A percentile compares a stretch with the other conserved stretches of the same genome.
phyloP scores from a whole-genome alignment of 2,888 invertebrate genomes.

The Mesochorus sp. region DNA sequence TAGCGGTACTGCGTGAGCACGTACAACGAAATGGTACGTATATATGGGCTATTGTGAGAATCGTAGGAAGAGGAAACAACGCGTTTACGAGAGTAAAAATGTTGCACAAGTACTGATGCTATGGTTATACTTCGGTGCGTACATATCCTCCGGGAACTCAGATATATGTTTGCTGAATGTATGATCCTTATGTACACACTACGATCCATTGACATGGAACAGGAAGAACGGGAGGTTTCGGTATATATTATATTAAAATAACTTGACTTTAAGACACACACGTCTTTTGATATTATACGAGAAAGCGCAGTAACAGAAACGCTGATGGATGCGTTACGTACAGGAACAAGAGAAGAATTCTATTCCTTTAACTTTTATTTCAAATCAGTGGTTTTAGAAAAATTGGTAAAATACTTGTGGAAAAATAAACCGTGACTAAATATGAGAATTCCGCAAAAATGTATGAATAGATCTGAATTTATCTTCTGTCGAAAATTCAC shows the following conservation, averaged over 20 bases:
- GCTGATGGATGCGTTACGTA: not conserved
- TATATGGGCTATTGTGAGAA: constrained; percentile 59
- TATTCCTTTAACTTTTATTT: too few relatives aligned
- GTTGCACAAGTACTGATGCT: constrained; percentile 46
- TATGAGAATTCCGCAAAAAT: too few relatives aligned
- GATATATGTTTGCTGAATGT: not conserved
- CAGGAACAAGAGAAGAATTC: too few relatives aligned
- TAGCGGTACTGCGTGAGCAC: constrained; percentile 2
- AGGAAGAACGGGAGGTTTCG: constrained; percentile 30
- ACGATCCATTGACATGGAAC: not conserved
- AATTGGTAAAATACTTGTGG: too few relatives aligned
- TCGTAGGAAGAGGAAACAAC: constrained; percentile 66
- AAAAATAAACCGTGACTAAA: too few relatives aligned
- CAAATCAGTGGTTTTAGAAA: too few relatives aligned
- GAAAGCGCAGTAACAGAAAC: too few relatives aligned
- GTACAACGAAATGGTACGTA: not conserved
- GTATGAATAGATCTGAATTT: too few relatives aligned
- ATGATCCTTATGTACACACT: not conserved
- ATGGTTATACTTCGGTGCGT: constrained; percentile 25
- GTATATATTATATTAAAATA: constrained; percentile 20
- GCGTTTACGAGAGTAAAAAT: constrained; percentile 56
- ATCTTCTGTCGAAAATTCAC: too few relatives aligned
- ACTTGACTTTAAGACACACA: too few relatives aligned
- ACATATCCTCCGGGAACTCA: constrained; percentile 15
- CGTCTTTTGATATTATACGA: too few relatives aligned